These are phyloP conservation scores for Laticauda laticaudata DNA, from an alignment of 2,113 vertebrate species.

Conservation along the genomic window DNA sequence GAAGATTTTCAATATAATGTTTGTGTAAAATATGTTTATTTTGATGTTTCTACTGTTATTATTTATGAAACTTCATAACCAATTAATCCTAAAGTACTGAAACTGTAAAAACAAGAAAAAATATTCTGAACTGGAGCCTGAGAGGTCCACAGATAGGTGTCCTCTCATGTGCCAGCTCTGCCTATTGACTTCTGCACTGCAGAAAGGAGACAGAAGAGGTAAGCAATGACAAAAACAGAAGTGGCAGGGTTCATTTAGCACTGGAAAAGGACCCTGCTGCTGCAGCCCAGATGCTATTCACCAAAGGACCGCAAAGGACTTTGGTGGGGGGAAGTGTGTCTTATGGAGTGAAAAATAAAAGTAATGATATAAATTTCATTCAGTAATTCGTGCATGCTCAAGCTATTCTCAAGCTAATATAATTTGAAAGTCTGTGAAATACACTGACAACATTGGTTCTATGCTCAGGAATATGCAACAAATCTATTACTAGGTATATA, in stretches of 20 bases:
- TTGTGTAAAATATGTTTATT: background rate
- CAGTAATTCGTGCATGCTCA: background rate
- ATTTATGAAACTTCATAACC: background rate
- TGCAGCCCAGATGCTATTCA: too few species aligned
- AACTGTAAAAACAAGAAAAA: background rate
- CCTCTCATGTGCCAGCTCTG: too few species aligned
- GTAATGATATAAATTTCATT: background rate
- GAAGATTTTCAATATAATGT: background rate
- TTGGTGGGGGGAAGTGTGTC: too few species aligned
- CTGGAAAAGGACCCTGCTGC: too few species aligned
- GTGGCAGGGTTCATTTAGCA: too few species aligned
- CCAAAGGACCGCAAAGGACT: too few species aligned
- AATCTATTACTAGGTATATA: background rate
- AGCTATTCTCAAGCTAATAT: background rate
- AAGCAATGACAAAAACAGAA: too few species aligned
- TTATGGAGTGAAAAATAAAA: too few species aligned
- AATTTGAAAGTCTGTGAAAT: background rate
- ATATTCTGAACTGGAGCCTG: too few species aligned
- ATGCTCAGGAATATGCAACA: background rate
- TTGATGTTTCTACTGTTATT: background rate
- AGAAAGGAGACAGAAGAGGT: too few species aligned
- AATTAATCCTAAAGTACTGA: background rate
- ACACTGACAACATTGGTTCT: background rate
- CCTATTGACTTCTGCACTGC: too few species aligned
- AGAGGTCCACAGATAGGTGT: too few species aligned